Base-by-base conservation (phyloP, 2,797 vertebrate species). In the Enteromius trimaculatus region DNA sequence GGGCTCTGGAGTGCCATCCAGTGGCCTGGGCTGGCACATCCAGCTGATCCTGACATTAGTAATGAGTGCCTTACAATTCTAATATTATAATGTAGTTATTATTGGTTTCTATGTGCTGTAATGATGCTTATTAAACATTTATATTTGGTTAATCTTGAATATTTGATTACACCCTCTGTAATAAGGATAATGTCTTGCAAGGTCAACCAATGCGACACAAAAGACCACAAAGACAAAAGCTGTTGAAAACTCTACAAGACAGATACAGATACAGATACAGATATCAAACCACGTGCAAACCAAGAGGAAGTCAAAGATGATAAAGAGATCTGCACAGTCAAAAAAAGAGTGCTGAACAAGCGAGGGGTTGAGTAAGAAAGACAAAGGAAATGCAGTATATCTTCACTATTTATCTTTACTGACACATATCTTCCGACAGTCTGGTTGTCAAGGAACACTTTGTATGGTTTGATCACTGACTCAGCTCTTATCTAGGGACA, bases 401-500 rank as follows among this genome's bases (percentile, higher is more conserved):
- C 60, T 58, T 47, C 37, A 72, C 58, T 31, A 13, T 71, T 82
- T 26, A 51, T 68, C 34, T 81, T 75, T 44, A 42, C 23, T 49
- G 55, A 58, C 23, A 80, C 66, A 16, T 39, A n/a, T 62, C 66
- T 76, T 44, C 42, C 77, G 21, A 34, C 55, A 64, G 62, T 75
- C 51, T 39, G 65, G 17, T 65, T 82, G 70, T 85, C 80, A 81
- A 72, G 68, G 26, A 70, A 80, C 58, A 65, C 58, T 74, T 82
- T 53, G 19, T 64, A 53, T n/a, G 8, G 70, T 84, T 60, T 76
- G 77, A 86, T 77, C 77, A 60, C 19, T 70, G 49, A 23, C 23
- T 42, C 75, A 19, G 34, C 70, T 78, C 34, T 42, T 71, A 55
- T 77, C 53, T 44, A 19, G 17, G n/a, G 17, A 68, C 75, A 62